Conservation (phyloP, 2,888 invertebrate genomes). For the Drosophila silvestris region DNA sequence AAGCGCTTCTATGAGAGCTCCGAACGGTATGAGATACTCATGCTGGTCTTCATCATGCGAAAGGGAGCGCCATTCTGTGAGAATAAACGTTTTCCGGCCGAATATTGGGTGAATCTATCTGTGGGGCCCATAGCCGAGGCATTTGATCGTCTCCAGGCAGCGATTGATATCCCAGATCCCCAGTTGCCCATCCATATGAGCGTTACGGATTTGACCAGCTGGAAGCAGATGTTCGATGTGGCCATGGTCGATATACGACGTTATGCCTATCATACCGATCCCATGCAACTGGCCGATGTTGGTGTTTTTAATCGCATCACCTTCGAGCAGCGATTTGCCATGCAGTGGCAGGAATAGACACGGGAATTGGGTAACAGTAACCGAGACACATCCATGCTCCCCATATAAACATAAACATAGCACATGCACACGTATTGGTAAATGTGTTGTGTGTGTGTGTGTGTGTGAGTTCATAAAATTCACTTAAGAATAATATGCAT, state of each 20-base stretch:
- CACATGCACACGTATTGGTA: neutral
- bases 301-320: constrained; percentile 77
- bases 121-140: constrained; percentile 80
- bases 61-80: constrained; percentile 82
- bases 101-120: constrained; percentile 82
- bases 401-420: too few species aligned
- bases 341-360: constrained; percentile 78
- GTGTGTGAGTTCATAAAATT: neutral
- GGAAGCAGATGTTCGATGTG: constrained; percentile 81
- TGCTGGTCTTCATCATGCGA: constrained; percentile 81
- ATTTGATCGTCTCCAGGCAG: constrained; percentile 76
- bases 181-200: constrained; percentile 82
- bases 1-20: constrained; percentile 82
- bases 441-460: neutral
- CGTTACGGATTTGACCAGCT: constrained; percentile 79
- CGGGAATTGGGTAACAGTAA: neutral
- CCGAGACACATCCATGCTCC: neutral
- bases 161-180: constrained; percentile 81
- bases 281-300: constrained; percentile 76
- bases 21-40: constrained; percentile 81
- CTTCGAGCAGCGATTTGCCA: constrained; percentile 75
- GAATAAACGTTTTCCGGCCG: constrained; percentile 82
- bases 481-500: neutral
- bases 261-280: constrained; percentile 78
- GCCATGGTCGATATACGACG: constrained; percentile 78